Conservation (phyloP, 2,113 vertebrate species). For the Hystrix cristata region DNA sequence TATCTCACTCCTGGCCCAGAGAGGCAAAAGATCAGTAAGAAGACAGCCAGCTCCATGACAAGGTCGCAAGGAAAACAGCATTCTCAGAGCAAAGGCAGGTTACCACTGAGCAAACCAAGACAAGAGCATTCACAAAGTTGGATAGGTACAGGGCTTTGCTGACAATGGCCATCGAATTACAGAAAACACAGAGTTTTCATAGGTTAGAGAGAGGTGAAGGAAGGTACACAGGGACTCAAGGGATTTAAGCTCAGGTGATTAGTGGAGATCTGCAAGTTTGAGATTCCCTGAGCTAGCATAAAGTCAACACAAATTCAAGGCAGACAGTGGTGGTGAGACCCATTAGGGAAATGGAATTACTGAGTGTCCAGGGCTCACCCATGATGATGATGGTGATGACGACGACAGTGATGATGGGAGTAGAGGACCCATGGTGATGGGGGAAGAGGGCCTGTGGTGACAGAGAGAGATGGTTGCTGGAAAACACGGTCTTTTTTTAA, state of each 20-base stretch:
- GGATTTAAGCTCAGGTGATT: too few species aligned
- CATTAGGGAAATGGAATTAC: too few species aligned
- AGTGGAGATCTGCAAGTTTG: not conserved
- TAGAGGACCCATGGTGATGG: not conserved
- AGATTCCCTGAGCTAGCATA: not conserved
- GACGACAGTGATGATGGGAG: too few species aligned
- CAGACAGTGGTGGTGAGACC: rapidly evolving
- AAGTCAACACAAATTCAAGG: not conserved
- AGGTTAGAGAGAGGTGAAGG: not conserved
- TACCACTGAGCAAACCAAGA: not conserved
- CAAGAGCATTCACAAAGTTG: rapidly evolving
- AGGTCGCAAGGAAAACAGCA: not conserved
- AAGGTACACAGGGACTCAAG: not conserved
- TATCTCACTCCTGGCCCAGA: not conserved
- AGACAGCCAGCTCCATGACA: not conserved
- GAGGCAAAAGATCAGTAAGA: not conserved
- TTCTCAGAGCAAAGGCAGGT: not conserved
- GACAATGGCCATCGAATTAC: not conserved
- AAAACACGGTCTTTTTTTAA: not conserved
- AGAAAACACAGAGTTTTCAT: not conserved
- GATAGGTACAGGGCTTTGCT: not conserved
- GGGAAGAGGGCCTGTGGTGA: too few species aligned
- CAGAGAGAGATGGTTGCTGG: not conserved
- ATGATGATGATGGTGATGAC: not conserved
- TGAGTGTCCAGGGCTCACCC: not conserved